These are phyloP conservation scores for Oscheius sp. DNA, from an alignment of 2,888 invertebrate genomes.

Conservation along the genomic window DNA sequence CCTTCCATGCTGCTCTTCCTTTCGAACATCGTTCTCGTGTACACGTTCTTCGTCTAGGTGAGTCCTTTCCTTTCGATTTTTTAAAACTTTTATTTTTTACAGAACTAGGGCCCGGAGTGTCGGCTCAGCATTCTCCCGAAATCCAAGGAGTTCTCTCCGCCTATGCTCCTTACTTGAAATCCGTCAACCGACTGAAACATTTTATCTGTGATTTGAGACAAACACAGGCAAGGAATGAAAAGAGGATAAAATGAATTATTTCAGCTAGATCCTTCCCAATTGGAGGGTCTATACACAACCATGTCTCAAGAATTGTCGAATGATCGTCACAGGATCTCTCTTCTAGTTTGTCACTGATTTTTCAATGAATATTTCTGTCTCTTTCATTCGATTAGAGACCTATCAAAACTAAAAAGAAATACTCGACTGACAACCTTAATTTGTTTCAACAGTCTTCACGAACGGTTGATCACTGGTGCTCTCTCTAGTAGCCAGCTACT, in stretches of 20 bases:
- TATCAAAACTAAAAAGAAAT: no score
- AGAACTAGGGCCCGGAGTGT: conserved; percentile 21
- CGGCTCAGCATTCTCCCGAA: not conserved
- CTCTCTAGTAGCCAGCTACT: no score
- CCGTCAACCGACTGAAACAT: conserved; percentile 5
- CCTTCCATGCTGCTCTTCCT: conserved; percentile 31
- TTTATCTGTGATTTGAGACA: conserved; percentile 25
- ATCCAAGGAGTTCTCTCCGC: conserved; percentile 10
- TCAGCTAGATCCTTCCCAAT: conserved; percentile 9
- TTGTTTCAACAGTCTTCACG: no score
- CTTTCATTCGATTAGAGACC: no score
- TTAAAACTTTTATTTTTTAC: not conserved
- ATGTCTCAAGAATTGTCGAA: conserved; percentile 22
- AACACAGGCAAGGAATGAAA: not conserved
- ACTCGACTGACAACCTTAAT: no score
- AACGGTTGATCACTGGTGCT: no score
- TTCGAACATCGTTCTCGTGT: conserved; percentile 21
- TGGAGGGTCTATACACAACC: conserved; percentile 23
- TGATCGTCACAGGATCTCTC: conserved; percentile 14
- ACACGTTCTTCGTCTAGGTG: conserved; percentile 18
- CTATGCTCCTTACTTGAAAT: conserved; percentile 25
- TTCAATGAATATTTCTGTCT: no score
- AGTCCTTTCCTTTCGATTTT: not conserved
- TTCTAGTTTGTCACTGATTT: conserved; percentile 2
- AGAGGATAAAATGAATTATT: not conserved